phyloP scores from a whole-genome alignment of 2,888 invertebrate genomes.

The Sympetrum striolatum region DNA sequence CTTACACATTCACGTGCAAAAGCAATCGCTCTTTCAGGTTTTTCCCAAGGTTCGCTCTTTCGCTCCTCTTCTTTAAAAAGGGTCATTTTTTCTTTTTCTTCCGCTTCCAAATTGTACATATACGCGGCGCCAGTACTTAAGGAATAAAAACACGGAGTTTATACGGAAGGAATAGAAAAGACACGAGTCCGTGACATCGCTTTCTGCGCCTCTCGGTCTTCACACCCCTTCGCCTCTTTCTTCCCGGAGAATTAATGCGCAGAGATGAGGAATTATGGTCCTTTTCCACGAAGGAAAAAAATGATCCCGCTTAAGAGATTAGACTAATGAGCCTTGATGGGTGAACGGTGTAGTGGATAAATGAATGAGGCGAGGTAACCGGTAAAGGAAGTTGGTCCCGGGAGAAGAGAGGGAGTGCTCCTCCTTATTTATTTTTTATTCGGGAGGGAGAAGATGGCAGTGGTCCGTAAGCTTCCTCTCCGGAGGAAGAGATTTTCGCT shows the following conservation, averaged over 20 bases:
- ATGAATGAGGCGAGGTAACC: constrained; percentile 20
- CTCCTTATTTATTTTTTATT: neutral
- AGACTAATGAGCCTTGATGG: constrained; percentile 42
- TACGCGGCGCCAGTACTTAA: neutral
- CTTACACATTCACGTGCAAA: neutral
- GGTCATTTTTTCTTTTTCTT: neutral
- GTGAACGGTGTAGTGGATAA: constrained; percentile 39
- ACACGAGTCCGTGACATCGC: neutral
- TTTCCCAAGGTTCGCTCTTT: neutral
- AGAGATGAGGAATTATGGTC: constrained; percentile 37
- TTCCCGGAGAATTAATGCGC: constrained; percentile 8
- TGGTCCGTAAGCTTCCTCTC: neutral
- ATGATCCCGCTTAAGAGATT: constrained; percentile 31
- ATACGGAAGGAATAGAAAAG: neutral
- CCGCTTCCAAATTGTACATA: neutral
- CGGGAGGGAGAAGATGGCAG: neutral
- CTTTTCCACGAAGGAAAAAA: neutral
- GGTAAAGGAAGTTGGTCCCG: constrained; percentile 27
- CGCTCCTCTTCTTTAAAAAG: neutral
- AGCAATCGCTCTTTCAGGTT: neutral
- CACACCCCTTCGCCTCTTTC: neutral
- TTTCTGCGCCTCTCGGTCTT: neutral
- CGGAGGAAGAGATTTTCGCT: neutral
- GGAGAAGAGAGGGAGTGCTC: neutral
- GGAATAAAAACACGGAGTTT: neutral